Percentiles rank a stretch among this genome's conserved stretches.
Conservation (phyloP, 2,888 invertebrate species). For the Nasonovia ribisnigri region DNA sequence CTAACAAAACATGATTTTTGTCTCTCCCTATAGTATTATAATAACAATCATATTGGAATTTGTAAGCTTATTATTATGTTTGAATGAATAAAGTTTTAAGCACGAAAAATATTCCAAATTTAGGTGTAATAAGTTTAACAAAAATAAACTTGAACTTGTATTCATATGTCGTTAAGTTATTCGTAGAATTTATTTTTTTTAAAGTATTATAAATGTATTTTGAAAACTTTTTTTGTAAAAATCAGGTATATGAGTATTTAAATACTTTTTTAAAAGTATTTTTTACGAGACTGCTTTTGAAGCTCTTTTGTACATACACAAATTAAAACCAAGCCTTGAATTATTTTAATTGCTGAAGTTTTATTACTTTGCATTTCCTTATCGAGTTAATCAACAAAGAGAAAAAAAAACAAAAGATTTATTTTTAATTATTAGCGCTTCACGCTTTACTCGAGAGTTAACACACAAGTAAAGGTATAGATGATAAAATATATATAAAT, state of each 20-base stretch:
- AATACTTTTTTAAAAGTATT: neutral
- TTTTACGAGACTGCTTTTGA: neutral
- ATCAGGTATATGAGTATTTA: neutral
- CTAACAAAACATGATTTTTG: neutral
- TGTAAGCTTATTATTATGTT: neutral
- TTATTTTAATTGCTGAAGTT: slow-evolving; percentile 16
- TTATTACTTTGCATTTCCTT: neutral
- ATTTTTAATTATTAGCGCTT: neutral
- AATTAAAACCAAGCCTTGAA: slow-evolving; percentile 15
- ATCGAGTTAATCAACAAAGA: slow-evolving; percentile 6
- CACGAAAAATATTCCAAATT: neutral
- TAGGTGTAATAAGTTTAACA: neutral
- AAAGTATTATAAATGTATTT: neutral
- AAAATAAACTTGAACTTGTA: neutral
- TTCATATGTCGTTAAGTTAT: neutral
- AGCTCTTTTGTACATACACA: neutral
- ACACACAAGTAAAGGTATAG: neutral
- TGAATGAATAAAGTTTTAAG: neutral
- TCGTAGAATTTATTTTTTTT: neutral
- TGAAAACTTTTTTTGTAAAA: neutral
- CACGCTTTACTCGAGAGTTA: neutral
- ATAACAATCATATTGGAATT: neutral
- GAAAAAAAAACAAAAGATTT: slow-evolving; percentile 2
- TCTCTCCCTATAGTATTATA: neutral
- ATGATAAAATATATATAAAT: neutral